phyloP scores from a whole-genome alignment of 1,140 invertebrate genomes.

The Aphaenogaster floridana region DNA sequence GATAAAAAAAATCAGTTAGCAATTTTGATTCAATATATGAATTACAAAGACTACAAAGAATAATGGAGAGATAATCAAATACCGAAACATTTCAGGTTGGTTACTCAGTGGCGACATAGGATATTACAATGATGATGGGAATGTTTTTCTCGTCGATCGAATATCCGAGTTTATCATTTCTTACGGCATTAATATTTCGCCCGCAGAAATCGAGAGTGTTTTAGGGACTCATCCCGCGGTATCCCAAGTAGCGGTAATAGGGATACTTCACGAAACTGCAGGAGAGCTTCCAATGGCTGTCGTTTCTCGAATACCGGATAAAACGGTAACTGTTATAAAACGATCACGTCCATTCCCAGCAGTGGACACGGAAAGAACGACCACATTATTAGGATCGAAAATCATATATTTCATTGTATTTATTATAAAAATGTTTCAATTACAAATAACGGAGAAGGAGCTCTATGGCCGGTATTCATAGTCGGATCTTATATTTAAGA shows the following conservation, averaged over 20 bases:
- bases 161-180: slow-evolving; percentile 88
- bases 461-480: too few species aligned
- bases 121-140: slow-evolving; percentile 83
- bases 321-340: slow-evolving; percentile 64
- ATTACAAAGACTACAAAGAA: not conserved
- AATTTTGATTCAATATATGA: not conserved
- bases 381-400: not conserved
- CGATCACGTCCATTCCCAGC: not conserved
- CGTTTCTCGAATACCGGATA: slow-evolving; percentile 80
- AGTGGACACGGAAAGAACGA: not conserved
- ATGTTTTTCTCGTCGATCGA: slow-evolving; percentile 87
- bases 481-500: too few species aligned
- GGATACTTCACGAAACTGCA: slow-evolving; percentile 87
- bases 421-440: too few species aligned
- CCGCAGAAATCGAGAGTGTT: slow-evolving; percentile 88
- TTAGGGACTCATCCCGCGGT: slow-evolving; percentile 89
- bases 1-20: not conserved
- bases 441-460: too few species aligned
- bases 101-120: slow-evolving; percentile 78
- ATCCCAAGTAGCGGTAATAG: slow-evolving; percentile 89
- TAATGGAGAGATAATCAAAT: not conserved
- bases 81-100: slow-evolving; percentile 35
- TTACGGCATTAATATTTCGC: slow-evolving; percentile 39
- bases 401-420: not conserved
- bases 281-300: slow-evolving; percentile 89